Evolutionary conservation across 2,797 vertebrate genomes (phyloP), one percentile per base, ranked within the genome.

Genomic region (Acanthis flammea): DNA sequence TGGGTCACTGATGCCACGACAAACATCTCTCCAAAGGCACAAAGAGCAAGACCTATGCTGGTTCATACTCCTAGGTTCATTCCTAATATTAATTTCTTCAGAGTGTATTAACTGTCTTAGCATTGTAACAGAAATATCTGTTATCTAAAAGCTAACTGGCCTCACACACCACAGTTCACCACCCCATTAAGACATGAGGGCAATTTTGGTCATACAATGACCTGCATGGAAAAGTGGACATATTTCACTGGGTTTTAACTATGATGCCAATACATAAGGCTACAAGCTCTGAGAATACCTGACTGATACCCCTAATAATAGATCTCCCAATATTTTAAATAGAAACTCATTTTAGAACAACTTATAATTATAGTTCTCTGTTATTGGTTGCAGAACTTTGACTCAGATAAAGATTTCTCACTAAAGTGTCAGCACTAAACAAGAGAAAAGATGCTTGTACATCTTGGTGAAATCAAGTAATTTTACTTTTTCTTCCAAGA

Each of bases 401-500:
- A 94, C 42, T 85, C 53, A 3, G 25, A 39, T 48, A 79, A 81
- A 92, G 66, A 70, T 41, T 76, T 66, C 71, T 75, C 62, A 37
- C 30, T 80, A 41, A 82, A 80, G 84, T 25, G 31, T 90, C 89
- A 86, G 39, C 33, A 85, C 79, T 88, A 77, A 92, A 88, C 70
- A 94, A 74, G 75, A 78, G 37, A 88, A 74, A 53, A 92, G 47
- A 86, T 94, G 73, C 72, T 76, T 94, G 63, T 92, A 82, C 66
- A 75, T 63, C 73, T 83, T 51, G 37, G 19, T 54, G 67, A 92
- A 95, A 92, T 48, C 35, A 72, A 95, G 65, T 63, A 78, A 68
- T 86, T 95, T 97, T 96, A 96, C 95, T 95, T 83, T 60, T 28
- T 85, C 86, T 94, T 94, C 47, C 81, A 80, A 54, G 48, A 80